A percentile compares a stretch with the other conserved stretches of the same genome.
phyloP scores from a whole-genome alignment of 1,140 invertebrate genomes.

The Drosophila insularis region DNA sequence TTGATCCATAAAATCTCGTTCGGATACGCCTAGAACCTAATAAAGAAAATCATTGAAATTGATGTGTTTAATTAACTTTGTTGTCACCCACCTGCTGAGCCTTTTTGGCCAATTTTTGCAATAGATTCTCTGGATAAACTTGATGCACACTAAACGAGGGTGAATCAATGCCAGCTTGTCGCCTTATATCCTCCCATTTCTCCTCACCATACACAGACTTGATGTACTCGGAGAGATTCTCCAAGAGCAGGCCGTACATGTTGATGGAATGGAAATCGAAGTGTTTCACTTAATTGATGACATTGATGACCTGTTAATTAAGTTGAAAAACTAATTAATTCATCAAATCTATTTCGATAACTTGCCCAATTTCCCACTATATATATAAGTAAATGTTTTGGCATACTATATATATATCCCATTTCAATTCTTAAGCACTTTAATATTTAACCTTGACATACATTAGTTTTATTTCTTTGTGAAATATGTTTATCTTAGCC shows the following conservation, averaged over 20 bases:
- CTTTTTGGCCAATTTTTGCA: slow-evolving; percentile 91
- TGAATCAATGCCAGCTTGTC: slow-evolving; percentile 91
- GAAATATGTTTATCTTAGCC: neutral
- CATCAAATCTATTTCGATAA: neutral
- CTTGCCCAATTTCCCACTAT: neutral
- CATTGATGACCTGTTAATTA: slow-evolving; percentile 29
- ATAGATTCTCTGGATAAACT: slow-evolving; percentile 94
- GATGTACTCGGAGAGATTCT: slow-evolving; percentile 96
- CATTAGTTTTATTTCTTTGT: neutral
- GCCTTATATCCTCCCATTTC: slow-evolving; percentile 93
- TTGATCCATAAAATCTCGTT: slow-evolving; percentile 93
- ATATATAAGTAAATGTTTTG: no score
- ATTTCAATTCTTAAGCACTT: neutral
- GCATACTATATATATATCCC: neutral
- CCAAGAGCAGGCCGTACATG: slow-evolving; percentile 97
- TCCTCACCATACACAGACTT: slow-evolving; percentile 95
- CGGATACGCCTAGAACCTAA: slow-evolving; percentile 92
- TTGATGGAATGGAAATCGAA: slow-evolving; percentile 58
- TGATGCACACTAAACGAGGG: slow-evolving; percentile 95
- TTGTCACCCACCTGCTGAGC: slow-evolving; percentile 88
- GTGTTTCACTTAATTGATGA: slow-evolving; percentile 33
- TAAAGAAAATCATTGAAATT: neutral
- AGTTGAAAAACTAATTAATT: slow-evolving; percentile 31
- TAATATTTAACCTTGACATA: slow-evolving; percentile 5
- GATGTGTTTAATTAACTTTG: neutral